Conservation (phyloP, 2,113 vertebrate genomes). For the Dasyprocta punctata region DNA sequence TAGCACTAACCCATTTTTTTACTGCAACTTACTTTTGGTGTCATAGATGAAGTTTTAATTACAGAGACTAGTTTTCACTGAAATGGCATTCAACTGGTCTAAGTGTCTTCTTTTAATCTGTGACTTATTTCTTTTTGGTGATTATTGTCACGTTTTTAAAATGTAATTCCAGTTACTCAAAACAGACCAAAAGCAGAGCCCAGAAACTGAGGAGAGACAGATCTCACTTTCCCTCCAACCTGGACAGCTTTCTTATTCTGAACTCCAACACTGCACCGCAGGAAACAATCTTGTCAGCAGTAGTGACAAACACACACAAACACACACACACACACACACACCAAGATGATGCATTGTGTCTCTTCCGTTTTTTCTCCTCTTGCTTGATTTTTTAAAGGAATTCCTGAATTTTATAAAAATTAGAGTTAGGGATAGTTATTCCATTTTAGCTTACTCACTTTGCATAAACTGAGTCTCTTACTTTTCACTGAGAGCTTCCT, state of each 20-base stretch:
- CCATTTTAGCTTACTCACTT: background rate
- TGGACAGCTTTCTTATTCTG: background rate
- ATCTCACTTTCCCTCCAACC: background rate
- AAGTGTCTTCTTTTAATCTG: slow-evolving; percentile 22
- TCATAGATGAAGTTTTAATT: slow-evolving; percentile 54
- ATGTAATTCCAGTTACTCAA: background rate
- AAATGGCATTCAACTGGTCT: background rate
- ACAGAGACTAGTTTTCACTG: background rate
- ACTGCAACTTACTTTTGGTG: background rate
- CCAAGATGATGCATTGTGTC: background rate
- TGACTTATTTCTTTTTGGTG: background rate
- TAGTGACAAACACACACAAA: background rate
- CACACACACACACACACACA: background rate
- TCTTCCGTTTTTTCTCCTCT: background rate
- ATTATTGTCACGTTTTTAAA: slow-evolving; percentile 31
- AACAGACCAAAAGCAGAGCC: background rate
- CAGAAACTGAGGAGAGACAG: background rate
- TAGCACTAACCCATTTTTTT: slow-evolving; percentile 24
- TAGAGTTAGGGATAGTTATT: background rate
- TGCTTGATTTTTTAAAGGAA: background rate
- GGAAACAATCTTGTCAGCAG: background rate
- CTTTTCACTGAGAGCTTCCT: background rate
- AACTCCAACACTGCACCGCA: background rate
- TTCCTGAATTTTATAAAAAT: background rate
- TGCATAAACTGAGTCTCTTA: background rate